Evolutionary conservation across 92 coral and sea anemone species (phyloP), one percentile per base, ranked within the genome.

Genomic region (Siderastrea radians): DNA sequence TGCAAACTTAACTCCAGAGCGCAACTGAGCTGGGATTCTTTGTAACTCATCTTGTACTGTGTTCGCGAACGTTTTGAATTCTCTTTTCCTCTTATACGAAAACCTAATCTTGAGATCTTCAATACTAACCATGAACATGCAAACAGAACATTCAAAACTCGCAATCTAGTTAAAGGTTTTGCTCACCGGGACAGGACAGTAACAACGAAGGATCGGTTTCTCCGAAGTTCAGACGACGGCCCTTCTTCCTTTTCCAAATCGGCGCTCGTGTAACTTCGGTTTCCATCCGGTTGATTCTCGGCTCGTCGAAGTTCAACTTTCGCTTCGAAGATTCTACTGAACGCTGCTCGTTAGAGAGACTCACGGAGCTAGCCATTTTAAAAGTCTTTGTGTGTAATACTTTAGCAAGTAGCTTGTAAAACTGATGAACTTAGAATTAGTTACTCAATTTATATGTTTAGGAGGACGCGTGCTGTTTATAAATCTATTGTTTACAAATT

Each of bases 251-350:
- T n/a, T n/a, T n/a, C n/a, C n/a, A n/a, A n/a, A n/a, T n/a, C n/a
- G n/a, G n/a, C n/a, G n/a, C n/a, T n/a, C n/a, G n/a, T n/a, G n/a
- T n/a, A n/a, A n/a, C n/a, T n/a, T n/a, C n/a, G n/a, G n/a, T n/a
- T n/a, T n/a, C n/a, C n/a, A n/a, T n/a, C n/a, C 17, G 71, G 5
- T n/a, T 45, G 62, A 26, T 50, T 10, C 49, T 16, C 61, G 61
- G 61, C 58, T 65, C 73, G 15, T 69, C 77, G 57, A 81, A 81
- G 48, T 81, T 47, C 77, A 81, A 47, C 11, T 81, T 54, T 11
- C 86, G 77, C 6, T 70, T 81, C 75, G 55, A 55, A 46, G 51
- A 81, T 13, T 81, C 86, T 6, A 55, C 58, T 16, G 77, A 3
- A 45, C 43, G 43, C 9, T 7, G 46, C 9, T 57, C 55, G 16